Percentiles rank a stretch among this genome's conserved stretches.
phyloP scores from a whole-genome alignment of 2,113 vertebrate genomes.

The Zonotrichia leucophrys region DNA sequence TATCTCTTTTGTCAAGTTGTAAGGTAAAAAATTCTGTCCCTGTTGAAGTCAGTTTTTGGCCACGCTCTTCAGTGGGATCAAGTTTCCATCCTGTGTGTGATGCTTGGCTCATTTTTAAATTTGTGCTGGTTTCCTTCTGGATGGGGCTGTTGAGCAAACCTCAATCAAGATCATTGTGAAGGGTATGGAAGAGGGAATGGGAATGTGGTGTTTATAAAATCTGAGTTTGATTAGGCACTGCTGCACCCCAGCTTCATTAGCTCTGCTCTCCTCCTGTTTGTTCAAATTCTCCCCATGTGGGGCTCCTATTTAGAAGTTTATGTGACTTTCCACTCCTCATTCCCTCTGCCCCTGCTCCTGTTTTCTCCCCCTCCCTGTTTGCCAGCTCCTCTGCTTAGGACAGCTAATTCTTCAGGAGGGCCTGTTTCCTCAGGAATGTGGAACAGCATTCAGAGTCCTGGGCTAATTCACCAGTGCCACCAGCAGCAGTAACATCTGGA shows the following conservation, averaged over 20 bases:
- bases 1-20: neutral
- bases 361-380: neutral
- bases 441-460: neutral
- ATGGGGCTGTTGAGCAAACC: neutral
- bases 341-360: neutral
- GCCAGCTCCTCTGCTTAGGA: neutral
- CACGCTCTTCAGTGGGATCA: neutral
- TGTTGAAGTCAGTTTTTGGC: neutral
- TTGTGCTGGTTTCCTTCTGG: neutral
- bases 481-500: constrained; percentile 27
- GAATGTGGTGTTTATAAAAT: neutral
- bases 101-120: neutral
- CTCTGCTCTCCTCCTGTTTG: neutral
- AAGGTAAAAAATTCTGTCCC: neutral
- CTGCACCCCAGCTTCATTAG: neutral
- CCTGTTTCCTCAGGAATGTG: constrained; percentile 51
- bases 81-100: neutral
- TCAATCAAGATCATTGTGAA: neutral
- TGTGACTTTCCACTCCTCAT: neutral
- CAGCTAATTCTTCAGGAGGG: constrained; percentile 21
- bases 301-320: neutral
- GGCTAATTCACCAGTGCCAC: neutral
- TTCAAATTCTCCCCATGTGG: neutral
- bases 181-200: neutral
- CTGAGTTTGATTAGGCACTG: neutral